Evolutionary conservation across 1,140 invertebrate species (phyloP).

Genomic region (Nasonia giraulti): DNA sequence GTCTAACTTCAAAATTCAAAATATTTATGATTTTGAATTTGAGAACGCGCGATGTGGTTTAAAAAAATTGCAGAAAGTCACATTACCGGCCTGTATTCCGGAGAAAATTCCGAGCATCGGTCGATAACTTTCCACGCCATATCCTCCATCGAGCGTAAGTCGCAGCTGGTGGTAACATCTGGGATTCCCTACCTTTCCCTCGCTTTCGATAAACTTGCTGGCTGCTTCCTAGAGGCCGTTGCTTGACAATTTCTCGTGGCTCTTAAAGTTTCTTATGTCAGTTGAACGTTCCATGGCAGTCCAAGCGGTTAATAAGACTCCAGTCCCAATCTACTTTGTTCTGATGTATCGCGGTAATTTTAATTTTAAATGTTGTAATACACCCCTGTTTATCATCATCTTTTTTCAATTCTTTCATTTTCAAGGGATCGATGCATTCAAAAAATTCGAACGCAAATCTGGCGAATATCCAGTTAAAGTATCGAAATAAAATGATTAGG

Average conservation of each 20-base stretch:
- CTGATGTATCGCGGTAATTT: too few relatives aligned
- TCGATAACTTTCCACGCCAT: slow-evolving; percentile 27
- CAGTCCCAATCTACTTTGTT: too few relatives aligned
- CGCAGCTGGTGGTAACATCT: background rate
- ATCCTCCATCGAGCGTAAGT: background rate
- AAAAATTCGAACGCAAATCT: too few relatives aligned
- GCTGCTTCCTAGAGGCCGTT: slow-evolving; percentile 13
- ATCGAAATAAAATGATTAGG: too few relatives aligned
- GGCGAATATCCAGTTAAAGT: too few relatives aligned
- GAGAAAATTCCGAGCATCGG: slow-evolving; percentile 18
- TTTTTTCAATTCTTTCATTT: too few relatives aligned
- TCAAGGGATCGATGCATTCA: too few relatives aligned
- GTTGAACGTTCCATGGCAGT: background rate
- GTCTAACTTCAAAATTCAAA: background rate
- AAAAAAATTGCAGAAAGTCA: background rate
- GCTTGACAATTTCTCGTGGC: background rate
- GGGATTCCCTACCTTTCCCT: background rate
- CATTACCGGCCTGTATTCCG: slow-evolving; percentile 23
- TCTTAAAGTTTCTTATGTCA: background rate
- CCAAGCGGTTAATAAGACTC: too few relatives aligned
- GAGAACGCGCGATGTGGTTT: too few relatives aligned
- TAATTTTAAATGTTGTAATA: too few relatives aligned
- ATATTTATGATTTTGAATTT: background rate
- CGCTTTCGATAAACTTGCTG: background rate
- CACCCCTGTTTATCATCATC: too few relatives aligned